These are phyloP conservation scores for Zelostemma sp. DNA, from an alignment of 1,140 invertebrate genomes.

Conservation along the genomic window DNA sequence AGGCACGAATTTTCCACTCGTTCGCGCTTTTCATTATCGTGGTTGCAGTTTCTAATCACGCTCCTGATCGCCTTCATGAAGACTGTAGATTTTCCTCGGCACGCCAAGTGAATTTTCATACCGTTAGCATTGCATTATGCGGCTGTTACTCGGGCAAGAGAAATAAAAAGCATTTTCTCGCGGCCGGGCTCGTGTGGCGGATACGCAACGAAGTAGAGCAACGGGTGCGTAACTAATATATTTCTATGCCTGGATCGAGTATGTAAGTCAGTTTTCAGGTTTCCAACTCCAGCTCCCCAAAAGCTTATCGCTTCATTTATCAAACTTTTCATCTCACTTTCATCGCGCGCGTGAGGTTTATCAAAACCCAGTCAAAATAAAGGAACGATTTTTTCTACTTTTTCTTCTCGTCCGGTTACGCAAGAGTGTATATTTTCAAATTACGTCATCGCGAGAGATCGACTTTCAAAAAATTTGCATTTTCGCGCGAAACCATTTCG, in stretches of 20 bases:
- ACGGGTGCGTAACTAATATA: constrained; percentile 46
- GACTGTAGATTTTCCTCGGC: constrained; percentile 39
- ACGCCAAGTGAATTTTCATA: constrained; percentile 45
- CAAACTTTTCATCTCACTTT: constrained; percentile 2
- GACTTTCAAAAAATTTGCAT: too few relatives aligned
- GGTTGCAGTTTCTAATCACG: constrained; percentile 49
- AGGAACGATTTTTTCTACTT: too few relatives aligned
- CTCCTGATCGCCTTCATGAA: constrained; percentile 41
- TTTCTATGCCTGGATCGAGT: constrained; percentile 30
- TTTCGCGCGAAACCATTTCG: too few relatives aligned
- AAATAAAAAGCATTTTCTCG: constrained; percentile 45
- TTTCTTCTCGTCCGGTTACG: too few relatives aligned
- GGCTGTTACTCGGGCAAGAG: constrained; percentile 24
- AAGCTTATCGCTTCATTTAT: not conserved
- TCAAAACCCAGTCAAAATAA: too few relatives aligned
- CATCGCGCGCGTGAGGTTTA: not conserved
- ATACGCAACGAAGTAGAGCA: constrained; percentile 39
- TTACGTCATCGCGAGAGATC: too few relatives aligned
- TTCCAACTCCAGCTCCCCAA: constrained; percentile 12
- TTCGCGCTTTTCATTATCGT: constrained; percentile 42
- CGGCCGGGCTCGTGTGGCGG: constrained; percentile 25
- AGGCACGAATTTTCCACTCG: constrained; percentile 40
- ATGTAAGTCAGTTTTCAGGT: constrained; percentile 39
- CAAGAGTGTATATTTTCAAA: too few relatives aligned
- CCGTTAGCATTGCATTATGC: constrained; percentile 41